A percentile compares a stretch with the other conserved stretches of the same genome.
phyloP scores from a whole-genome alignment of 2,888 invertebrate species.

The Dolichomitus sp. region DNA sequence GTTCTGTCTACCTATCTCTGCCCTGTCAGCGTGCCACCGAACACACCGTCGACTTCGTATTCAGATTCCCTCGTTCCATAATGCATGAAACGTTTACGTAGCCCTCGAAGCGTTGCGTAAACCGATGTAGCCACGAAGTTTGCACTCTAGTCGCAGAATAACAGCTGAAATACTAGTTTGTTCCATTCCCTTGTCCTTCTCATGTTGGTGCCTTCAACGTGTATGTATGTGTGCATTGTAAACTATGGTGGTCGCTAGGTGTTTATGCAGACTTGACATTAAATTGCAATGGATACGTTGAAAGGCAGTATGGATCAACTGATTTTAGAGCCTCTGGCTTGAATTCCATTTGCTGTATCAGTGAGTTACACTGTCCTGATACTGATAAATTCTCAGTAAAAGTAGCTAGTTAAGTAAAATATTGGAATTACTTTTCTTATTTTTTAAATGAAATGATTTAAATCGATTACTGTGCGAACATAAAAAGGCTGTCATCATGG shows the following conservation, averaged over 20 bases:
- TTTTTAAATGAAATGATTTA: too few species aligned
- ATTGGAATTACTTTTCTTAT: too few species aligned
- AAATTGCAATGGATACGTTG: conserved; percentile 22
- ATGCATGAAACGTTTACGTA: conserved; percentile 82
- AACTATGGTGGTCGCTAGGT: conserved; percentile 2
- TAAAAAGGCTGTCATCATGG: too few species aligned
- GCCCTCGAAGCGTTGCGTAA: conserved; percentile 77
- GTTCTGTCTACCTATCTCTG: conserved; percentile 22
- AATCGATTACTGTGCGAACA: too few species aligned
- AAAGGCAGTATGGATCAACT: neutral
- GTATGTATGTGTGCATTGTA: conserved; percentile 1
- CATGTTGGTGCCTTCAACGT: neutral
- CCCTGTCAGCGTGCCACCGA: conserved; percentile 37
- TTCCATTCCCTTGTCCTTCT: conserved; percentile 33
- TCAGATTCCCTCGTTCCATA: conserved; percentile 82
- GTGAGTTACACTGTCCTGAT: neutral
- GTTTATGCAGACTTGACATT: conserved; percentile 12
- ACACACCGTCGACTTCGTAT: conserved; percentile 68
- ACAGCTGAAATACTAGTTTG: conserved; percentile 35
- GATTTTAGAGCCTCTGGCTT: neutral
- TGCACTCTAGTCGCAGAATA: conserved; percentile 23
- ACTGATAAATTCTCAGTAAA: neutral
- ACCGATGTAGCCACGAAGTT: conserved; percentile 76
- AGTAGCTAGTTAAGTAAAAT: neutral
- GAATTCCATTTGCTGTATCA: neutral